phyloP scores from a whole-genome alignment of 2,888 invertebrate genomes.

The Drosophila sordidula region DNA sequence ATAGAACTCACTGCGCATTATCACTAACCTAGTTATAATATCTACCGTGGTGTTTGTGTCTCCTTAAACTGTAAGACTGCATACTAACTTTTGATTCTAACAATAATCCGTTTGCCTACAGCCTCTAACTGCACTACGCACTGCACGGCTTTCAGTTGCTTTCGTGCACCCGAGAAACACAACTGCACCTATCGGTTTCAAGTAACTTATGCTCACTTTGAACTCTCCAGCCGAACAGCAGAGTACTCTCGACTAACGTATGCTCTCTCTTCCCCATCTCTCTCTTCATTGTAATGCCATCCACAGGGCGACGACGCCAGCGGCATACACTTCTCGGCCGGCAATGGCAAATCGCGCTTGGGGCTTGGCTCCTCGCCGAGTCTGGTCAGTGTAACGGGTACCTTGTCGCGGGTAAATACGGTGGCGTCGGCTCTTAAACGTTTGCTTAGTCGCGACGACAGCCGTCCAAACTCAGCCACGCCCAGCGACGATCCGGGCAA shows the following conservation, averaged over 20 bases:
- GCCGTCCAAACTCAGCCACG: slow-evolving; percentile 85
- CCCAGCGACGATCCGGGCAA: slow-evolving; percentile 80
- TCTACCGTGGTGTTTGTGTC: slow-evolving; percentile 54
- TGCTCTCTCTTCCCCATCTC: not conserved
- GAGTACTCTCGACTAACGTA: slow-evolving; percentile 12
- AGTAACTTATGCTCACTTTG: slow-evolving; percentile 61
- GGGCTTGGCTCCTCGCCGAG: slow-evolving; percentile 86
- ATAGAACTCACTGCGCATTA: slow-evolving; percentile 23
- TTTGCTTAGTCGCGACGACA: slow-evolving; percentile 91
- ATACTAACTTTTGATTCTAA: slow-evolving; percentile 83
- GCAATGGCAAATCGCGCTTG: slow-evolving; percentile 86
- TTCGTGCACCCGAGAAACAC: slow-evolving; percentile 47
- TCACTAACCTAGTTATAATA: slow-evolving; percentile 11
- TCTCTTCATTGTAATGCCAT: not conserved
- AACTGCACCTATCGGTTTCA: slow-evolving; percentile 54
- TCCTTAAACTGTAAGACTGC: slow-evolving; percentile 47
- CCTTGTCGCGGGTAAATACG: slow-evolving; percentile 90
- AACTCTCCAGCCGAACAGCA: not conserved
- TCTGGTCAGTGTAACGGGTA: slow-evolving; percentile 85
- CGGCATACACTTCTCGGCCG: slow-evolving; percentile 90
- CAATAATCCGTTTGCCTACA: slow-evolving; percentile 62
- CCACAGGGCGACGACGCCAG: slow-evolving; percentile 89
- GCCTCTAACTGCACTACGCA: slow-evolving; percentile 67
- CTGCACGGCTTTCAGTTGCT: slow-evolving; percentile 60
- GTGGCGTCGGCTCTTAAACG: slow-evolving; percentile 92